Base-by-base conservation (phyloP, 2,113 vertebrate genomes). In the Procavia capensis region DNA sequence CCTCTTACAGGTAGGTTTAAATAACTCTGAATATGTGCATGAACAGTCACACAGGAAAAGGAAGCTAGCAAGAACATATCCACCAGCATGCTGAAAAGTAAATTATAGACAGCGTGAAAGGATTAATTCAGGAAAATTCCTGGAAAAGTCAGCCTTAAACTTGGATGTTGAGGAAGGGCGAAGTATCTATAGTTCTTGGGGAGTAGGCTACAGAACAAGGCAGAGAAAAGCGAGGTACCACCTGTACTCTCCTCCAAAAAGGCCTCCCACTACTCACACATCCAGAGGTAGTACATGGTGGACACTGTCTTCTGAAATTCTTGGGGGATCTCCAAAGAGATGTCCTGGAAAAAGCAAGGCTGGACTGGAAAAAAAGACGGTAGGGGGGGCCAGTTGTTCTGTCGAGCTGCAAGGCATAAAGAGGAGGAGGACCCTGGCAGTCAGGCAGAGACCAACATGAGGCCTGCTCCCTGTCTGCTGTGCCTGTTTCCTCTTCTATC, bases 291-390 rank as follows among this genome's bases (percentile, higher is more conserved):
- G 97, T 99, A 99, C 99, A 99, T 99, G 95, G 98, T 98, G 1
- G 98, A 98, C 25, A 99, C 99, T 0, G 98, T 99, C 93, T 98
- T 99, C 98, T 99, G 99, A 97, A 99, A 99, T 88, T 98, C 99
- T 17, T 99, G 99, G 0, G 98, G 99, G 88, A 99, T 99, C 96
- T 99, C 99, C 97, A 99, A 97, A 0, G 98, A 98, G 95, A 99
- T 99, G 98, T 99, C 99, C 91, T 99, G 99, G 98, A 99, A 99
- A 98, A 99, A 99, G 96, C 99, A 99, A 0, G 99, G 99, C 81
- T 99, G 99, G 94, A 99, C 98, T 0, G 99, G 99, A 96, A 99
- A 99, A 98, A 99, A 99, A 0, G 99, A 98, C 0, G 99, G 99
- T 93, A 99, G 90, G 0, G 99, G 99, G 16, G 99, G 99, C 99